A percentile compares a stretch with the other conserved stretches of the same genome.
Evolutionary conservation across 2,113 vertebrate species (phyloP).

Genomic region (Riparia riparia): DNA sequence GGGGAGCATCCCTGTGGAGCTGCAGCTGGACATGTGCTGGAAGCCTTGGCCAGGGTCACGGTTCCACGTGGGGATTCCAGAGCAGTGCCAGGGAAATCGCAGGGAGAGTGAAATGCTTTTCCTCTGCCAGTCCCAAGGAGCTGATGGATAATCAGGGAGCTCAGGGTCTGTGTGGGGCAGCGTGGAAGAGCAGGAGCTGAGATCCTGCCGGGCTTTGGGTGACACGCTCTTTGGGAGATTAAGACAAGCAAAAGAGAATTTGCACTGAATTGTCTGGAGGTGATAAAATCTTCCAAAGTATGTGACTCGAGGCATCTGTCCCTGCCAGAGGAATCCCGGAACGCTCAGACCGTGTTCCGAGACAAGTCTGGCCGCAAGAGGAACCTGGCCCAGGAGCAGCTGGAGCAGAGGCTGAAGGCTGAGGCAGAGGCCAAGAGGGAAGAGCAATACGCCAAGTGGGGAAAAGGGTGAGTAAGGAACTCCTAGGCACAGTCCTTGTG

Average conservation of each 20-base stretch:
- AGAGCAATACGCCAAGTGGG: conserved; percentile 92
- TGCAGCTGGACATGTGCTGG: fast-evolving
- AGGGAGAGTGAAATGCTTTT: background rate
- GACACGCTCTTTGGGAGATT: background rate
- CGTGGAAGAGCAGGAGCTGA: background rate
- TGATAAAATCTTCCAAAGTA: fast-evolving
- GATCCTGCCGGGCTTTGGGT: background rate
- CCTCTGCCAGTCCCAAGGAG: background rate
- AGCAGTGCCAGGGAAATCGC: background rate
- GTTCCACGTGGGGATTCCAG: fast-evolving
- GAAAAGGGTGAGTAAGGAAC: conserved; percentile 89
- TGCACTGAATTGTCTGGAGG: fast-evolving
- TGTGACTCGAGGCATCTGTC: background rate
- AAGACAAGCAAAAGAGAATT: background rate
- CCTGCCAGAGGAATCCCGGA: conserved; percentile 82
- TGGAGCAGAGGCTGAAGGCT: conserved; percentile 83
- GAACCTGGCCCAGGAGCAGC: conserved; percentile 85
- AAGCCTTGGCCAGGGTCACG: background rate
- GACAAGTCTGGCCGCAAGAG: conserved; percentile 90
- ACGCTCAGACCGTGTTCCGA: conserved; percentile 87
- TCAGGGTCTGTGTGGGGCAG: background rate
- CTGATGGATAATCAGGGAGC: fast-evolving
- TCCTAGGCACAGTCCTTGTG: background rate
- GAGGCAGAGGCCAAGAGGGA: conserved; percentile 83
- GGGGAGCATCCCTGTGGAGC: background rate